These are phyloP conservation scores for Anthophora plumipes DNA, from an alignment of 2,888 invertebrate species.

Conservation along the genomic window DNA sequence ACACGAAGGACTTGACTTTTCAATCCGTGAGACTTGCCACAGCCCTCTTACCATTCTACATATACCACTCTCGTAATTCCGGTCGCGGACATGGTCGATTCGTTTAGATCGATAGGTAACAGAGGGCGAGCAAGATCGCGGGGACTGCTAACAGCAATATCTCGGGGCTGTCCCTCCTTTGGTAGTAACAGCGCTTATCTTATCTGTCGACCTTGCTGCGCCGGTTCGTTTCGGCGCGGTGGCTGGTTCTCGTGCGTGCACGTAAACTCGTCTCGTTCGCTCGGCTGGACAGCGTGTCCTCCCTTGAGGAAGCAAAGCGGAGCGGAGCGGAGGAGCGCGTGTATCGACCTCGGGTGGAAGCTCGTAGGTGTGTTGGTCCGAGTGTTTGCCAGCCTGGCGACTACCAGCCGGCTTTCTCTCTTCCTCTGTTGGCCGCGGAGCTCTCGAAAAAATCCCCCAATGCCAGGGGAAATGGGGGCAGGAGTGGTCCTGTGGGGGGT, in stretches of 20 bases:
- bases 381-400: constrained; percentile 74
- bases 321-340: constrained; percentile 72
- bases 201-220: constrained; percentile 29
- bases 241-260: constrained; percentile 53
- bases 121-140: not conserved
- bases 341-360: constrained; percentile 78
- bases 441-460: constrained; percentile 78
- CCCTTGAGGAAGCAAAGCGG: constrained; percentile 75
- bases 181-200: constrained; percentile 27
- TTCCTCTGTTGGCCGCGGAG: constrained; percentile 64
- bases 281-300: constrained; percentile 68
- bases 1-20: too few species aligned
- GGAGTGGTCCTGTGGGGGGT: constrained; percentile 72
- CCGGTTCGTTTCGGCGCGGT: constrained; percentile 20
- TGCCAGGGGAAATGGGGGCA: constrained; percentile 79
- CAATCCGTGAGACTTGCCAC: not conserved
- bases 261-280: constrained; percentile 58
- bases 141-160: not conserved
- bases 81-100: not conserved
- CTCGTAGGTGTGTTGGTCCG: constrained; percentile 75
- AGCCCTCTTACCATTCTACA: too few species aligned
- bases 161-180: not conserved
- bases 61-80: too few species aligned
- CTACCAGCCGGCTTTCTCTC: constrained; percentile 66
- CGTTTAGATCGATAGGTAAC: constrained; percentile 7